Evolutionary conservation across 2,888 invertebrate genomes (phyloP), one percentile per base, ranked within the genome.

Genomic region (Scaptomyza parva): DNA sequence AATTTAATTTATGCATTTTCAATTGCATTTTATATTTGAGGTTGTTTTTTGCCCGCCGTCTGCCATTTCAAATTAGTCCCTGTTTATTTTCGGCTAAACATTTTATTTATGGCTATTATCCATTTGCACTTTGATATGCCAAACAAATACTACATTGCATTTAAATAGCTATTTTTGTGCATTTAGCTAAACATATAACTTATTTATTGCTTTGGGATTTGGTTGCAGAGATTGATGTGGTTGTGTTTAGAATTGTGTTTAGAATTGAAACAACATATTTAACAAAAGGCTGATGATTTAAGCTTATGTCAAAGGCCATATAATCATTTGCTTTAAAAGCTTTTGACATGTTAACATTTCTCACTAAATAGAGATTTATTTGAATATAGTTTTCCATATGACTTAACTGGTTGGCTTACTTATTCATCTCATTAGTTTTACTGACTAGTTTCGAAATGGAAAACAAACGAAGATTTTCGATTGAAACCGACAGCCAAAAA

Each of bases 1-100:
- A 67, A 66, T 76, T 66, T 68, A 76, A 72, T 77, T 66, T 72
- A 80, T 77, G 65, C 52, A 76, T 72, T 76, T 77, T 68, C 61
- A 48, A 73, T 73, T 69, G 60, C 58, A 69, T 70, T 76, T 70
- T 61, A 54, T 44, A 52, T 65, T 65, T 65, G 65, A 53, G 74
- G 64, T 65, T 61, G 64, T 65, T 61, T 58, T 17, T 28, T 8
- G 20, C 65, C 51, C 47, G 28, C 57, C 70, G 54, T 22, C 17
- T 40, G 47, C 63, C 45, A 68, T 70, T 75, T 54, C 62, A 74
- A 65, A 74, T 69, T 69, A 74, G 78, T 78, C 44, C 44, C 53
- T 52, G 33, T 43, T 63, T 47, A 74, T 39, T 58, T 67, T 37
- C 39, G 53, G 40, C 61, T 63, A 64, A 66, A 59, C 68, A 76